Base-by-base conservation (phyloP, 1,140 invertebrate species). In the Tetragonula clypearis region DNA sequence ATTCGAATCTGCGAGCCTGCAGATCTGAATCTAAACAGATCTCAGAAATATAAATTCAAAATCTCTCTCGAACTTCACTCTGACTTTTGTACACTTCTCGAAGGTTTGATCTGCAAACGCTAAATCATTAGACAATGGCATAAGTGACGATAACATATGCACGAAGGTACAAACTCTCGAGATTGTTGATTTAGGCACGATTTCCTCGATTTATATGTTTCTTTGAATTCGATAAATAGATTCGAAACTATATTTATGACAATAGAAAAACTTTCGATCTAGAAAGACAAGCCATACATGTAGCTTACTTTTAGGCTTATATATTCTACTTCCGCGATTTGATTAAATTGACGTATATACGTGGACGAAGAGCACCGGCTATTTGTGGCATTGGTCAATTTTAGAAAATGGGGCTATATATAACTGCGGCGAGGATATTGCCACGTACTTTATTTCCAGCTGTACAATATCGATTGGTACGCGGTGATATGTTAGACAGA, bases 371-470 rank as follows among this genome's bases (percentile, higher is more conserved):
- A 65, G 6, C 60, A 19, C 5, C 23, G 30, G 11, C 65, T 83
- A 83, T 83, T 83, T 74, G 41, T 23, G 65, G 55, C 19, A 21
- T 77, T 60, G 66, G 56, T 62, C 76, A 62, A 60, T 79, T 84
- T 84, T 84, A 84, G 82, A 79, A 79, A 79, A 79, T 84, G 49
- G 1, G 3, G 15, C 82, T 84, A 84, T 84, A 72, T 84, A 84
- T 84, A 84, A 35, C 55, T 14, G 19, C 56, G 41, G 26, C 35
- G 53, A 79, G 76, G 82, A 79, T 84, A 84, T 84, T 79, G 68
- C 76, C 76, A 79, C 68, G 66, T 84, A 79, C 26, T 62, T 84
- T 84, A 84, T 72, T 72, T 79, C 82, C 35, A 79, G 68, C 75
- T 23, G 14, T 17, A 26, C 15, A 11, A 30, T 84, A 84, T 84